A percentile compares a stretch with the other conserved stretches of the same genome.
Conservation (phyloP, 2,888 invertebrate species). For the Monopis laevigella region DNA sequence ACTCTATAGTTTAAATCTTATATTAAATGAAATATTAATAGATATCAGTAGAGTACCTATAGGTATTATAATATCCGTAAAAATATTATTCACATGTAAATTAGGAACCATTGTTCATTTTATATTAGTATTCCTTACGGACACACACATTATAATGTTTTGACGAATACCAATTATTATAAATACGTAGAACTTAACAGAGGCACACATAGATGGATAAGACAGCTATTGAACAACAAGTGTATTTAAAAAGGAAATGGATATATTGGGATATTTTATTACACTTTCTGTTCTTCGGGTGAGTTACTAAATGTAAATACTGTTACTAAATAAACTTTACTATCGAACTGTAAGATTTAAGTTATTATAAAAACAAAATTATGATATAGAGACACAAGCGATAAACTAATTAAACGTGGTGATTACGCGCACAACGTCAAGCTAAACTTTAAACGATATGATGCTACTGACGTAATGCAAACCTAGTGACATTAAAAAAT, state of each 20-base stretch:
- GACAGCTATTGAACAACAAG: neutral
- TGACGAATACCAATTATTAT: slow-evolving; percentile 34
- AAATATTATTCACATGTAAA: slow-evolving; percentile 5
- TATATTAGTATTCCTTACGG: slow-evolving; percentile 1
- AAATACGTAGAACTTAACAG: slow-evolving; percentile 25
- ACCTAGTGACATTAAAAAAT: no score
- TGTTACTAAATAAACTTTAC: neutral
- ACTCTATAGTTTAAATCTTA: no score
- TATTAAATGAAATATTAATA: no score
- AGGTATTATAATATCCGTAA: no score
- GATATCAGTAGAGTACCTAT: no score
- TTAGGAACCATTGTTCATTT: slow-evolving; percentile 4
- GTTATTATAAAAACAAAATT: no score
- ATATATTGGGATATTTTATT: slow-evolving; percentile 28
- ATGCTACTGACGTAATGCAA: no score
- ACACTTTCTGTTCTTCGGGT: slow-evolving; percentile 32
- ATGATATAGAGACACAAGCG: no score
- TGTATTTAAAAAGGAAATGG: slow-evolving; percentile 21
- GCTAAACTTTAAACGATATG: no score
- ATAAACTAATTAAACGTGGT: no score
- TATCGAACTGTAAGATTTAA: neutral
- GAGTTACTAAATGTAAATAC: slow-evolving; percentile 13
- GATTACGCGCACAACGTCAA: no score
- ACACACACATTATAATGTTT: slow-evolving; percentile 17
- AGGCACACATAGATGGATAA: slow-evolving; percentile 7